Evolutionary conservation across 1,140 invertebrate genomes (phyloP), one percentile per base, ranked within the genome.

Genomic region (Nasonia vitripennis): DNA sequence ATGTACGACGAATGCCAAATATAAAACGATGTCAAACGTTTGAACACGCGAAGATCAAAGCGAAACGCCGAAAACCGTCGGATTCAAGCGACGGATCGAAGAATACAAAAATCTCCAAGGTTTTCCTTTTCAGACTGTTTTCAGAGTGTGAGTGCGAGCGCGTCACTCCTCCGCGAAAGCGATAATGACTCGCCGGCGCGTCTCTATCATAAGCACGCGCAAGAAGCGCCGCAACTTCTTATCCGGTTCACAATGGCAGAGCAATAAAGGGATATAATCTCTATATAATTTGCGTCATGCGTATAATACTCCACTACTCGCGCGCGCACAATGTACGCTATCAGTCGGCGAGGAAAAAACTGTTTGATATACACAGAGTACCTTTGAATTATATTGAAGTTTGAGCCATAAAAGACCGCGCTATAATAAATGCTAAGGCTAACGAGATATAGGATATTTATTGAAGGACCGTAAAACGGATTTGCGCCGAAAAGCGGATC

Each of bases 191-290:
- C 55, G 6, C 1, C 20, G 6, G 0, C 6, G 55, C 55, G 17
- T 62, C 6, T 11, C 6, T 11, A 45, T 79, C 7, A n/a, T 1
- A 17, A 2, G 14, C 51, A 23, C 31, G 31, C 37, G 27, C n/a
- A 34, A 31, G 37, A 75, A 45, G 11, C 14, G 27, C 51, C 11
- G 2, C 14, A 70, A 17, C 68, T 80, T 67, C 55, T 68, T 80
- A 80, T 80, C 78, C 37, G 14, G 45, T 45, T 80, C 10, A 70
- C 41, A 68, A 70, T 80, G 77, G 62, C 6, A 67, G n/a, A 14
- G 77, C 12, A 79, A 79, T 79, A 79, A 79, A 79, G 31, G 37
- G 14, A 20, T 12, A 79, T 37, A 62, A 62, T 78, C 48, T 31
- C 14, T 55, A 62, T 62, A 78, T 55, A 80, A 45, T 80, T 45